Base-by-base conservation (phyloP, 2,113 vertebrate genomes). In the Pelmatolapia mariae region DNA sequence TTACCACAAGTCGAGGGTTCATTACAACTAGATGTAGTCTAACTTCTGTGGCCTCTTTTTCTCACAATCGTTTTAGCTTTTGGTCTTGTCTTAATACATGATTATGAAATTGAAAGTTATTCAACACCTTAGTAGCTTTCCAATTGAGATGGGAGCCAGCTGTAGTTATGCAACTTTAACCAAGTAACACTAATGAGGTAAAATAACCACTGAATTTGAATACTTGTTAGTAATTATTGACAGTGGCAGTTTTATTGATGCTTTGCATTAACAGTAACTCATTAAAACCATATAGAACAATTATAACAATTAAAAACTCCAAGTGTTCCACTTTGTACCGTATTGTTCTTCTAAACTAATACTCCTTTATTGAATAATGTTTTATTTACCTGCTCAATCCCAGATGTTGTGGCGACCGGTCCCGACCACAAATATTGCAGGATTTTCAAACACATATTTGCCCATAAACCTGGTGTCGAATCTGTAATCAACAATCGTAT, bases 101-200 rank as follows among this genome's bases (percentile, higher is more conserved):
- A 81, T 86, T 79, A 63, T 40, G 5, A 84, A 83, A 81, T 53
- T 81, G 50, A 73, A 90, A 89, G 66, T 84, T 82, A 91, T 89
- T 89, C 56, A 85, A 50, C 83, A 83, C 61, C 26, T 83, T 71
- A 86, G 89, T 71, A 57, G 56, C 19, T 88, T 63, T 82, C 87
- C 40, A 43, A 38, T 84, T 81, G 63, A 89, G 87, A 81, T 43
- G 31, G 12, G 22, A 83, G 38, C 56, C 82, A 36, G 53, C 45
- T 33, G 26, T 88, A 56, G 90, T 87, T 88, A 89, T 87, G 87
- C 56, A 80, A 68, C 40, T 84, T 84, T 56, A 52, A 40, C 43
- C n/a, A 54, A 78, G 84, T 50, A 50, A 78, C 15, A 50, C 24
- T 50, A 78, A 78, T 78, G n/a, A 29, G 31, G 59, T 79, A 54